Base-by-base conservation (phyloP, 1,140 invertebrate genomes). In the Sminthurides bifidus region DNA sequence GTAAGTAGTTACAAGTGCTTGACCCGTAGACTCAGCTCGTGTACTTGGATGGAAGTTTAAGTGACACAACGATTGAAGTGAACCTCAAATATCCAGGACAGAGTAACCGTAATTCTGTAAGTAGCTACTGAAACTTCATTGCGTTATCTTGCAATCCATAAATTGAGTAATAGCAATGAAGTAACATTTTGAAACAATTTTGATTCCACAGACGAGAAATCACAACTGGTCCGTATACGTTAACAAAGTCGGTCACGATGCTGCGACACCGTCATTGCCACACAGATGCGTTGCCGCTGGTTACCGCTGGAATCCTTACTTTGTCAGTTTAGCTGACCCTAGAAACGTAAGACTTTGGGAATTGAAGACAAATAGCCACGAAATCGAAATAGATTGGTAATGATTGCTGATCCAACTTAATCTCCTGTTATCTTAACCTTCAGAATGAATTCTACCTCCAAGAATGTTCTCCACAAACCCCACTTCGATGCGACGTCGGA, bases 161-260 rank as follows among this genome's bases (percentile, higher is more conserved):
- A 15, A 8, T 5, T 14, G 17, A 41, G 8, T 41, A 24, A 24
- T 10, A 23, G 44, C 6, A 46, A 23, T 23, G 24, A 44, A 17
- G 10, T 45, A 55, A n/a, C 3, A 35, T 40, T 23, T 14, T 26
- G 30, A 27, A 27, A n/a, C 14, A 51, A 27, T 23, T 19, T 30
- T 30, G 19, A 43, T 19, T 48, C 71, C 75, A 6, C 66, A 91
- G 81, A 92, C 87, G 0, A 73, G 72, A 49, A 78, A 85, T 61
- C 92, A 96, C 71, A 81, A 87, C 60, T 96, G 91, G 90, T 84
- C 87, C 43, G 83, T 94, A 55, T 95, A 83, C 68, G 90, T 93
- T 8, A 92, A 92, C 72, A 85, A 87, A 0, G 85, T 95, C 19
- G 87, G 85, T n/a, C 86, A 91, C 30, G 90, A 94, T 74, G 89